A percentile compares a stretch with the other conserved stretches of the same genome.
Conservation (phyloP, 2,113 vertebrate species). For the Heteronetta atricapilla region DNA sequence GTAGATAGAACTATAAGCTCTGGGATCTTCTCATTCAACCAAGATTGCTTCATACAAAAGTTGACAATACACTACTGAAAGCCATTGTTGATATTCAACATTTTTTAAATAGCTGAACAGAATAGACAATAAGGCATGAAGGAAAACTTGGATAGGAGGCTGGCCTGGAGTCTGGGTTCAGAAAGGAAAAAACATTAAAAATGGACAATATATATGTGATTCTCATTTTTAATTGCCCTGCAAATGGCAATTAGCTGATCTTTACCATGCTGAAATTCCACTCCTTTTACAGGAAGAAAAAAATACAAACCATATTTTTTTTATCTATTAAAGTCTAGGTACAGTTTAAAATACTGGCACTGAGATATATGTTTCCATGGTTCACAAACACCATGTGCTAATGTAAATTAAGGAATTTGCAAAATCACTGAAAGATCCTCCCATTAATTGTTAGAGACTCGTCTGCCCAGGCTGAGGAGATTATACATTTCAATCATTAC, state of each 20-base stretch:
- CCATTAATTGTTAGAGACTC: background rate
- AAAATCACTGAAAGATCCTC: background rate
- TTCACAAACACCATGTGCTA: background rate
- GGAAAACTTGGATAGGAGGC: conserved; percentile 94
- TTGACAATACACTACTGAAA: conserved; percentile 96
- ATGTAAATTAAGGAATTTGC: background rate
- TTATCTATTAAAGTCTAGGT: background rate
- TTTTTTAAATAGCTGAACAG: conserved; percentile 99
- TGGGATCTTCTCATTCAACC: conserved; percentile 93
- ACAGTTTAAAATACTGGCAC: background rate
- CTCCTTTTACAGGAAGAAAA: background rate
- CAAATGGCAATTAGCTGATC: conserved; percentile 34
- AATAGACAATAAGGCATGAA: conserved; percentile 94
- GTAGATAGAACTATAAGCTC: conserved; percentile 78
- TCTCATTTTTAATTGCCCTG: conserved; percentile 53
- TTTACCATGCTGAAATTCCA: background rate
- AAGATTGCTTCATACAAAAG: conserved; percentile 99
- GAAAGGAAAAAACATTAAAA: conserved; percentile 69
- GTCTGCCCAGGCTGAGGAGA: background rate
- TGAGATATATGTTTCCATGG: background rate
- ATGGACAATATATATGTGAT: conserved; percentile 24
- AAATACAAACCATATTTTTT: background rate
- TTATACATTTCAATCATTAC: background rate
- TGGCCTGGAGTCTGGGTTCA: conserved; percentile 88
- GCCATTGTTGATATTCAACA: conserved; percentile 99